Conservation (phyloP, 2,113 vertebrate genomes). For the Mirza zaza region DNA sequence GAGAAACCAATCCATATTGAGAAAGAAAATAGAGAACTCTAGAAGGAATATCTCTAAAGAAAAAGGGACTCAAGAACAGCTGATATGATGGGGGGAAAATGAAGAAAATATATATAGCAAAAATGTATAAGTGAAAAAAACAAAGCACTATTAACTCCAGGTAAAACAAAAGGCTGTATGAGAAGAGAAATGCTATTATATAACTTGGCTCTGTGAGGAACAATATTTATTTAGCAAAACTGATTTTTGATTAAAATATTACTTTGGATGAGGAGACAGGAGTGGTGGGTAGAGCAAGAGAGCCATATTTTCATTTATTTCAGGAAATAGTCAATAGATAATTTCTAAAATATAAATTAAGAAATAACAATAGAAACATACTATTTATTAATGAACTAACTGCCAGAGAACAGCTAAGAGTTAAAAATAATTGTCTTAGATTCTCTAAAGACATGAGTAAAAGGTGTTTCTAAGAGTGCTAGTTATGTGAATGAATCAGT, state of each 20-base stretch:
- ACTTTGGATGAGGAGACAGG: neutral
- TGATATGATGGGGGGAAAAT: neutral
- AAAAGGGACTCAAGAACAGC: neutral
- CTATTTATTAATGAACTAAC: neutral
- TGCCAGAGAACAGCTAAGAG: neutral
- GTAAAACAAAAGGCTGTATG: neutral
- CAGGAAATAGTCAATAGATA: neutral
- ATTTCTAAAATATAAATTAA: neutral
- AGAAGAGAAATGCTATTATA: neutral
- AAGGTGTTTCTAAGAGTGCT: neutral
- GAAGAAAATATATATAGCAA: neutral
- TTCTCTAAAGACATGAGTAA: neutral
- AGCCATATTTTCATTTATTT: neutral
- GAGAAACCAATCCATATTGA: neutral
- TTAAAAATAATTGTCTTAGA: neutral
- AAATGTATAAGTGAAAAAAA: slow-evolving; percentile 4
- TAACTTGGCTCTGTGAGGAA: neutral
- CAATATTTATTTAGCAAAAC: neutral
- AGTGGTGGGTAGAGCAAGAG: neutral
- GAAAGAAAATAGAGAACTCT: neutral
- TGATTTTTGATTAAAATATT: neutral
- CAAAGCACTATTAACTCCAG: neutral
- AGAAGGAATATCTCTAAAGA: neutral
- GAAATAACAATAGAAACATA: neutral
- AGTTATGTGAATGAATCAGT: neutral